phyloP scores from a whole-genome alignment of 2,888 invertebrate species.

The Tetragnatha montana region DNA sequence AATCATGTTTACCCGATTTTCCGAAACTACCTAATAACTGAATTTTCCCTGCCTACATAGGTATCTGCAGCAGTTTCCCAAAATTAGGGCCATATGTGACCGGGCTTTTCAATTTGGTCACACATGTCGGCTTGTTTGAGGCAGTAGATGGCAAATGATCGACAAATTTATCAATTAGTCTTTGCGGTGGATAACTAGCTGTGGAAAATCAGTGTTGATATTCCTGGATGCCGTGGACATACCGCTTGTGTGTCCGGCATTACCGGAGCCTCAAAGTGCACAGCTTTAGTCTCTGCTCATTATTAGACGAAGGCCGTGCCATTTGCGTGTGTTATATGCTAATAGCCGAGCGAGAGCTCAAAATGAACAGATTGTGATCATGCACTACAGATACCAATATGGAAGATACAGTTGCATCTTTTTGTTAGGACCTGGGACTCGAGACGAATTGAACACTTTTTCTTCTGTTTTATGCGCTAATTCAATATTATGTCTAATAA shows the following conservation, averaged over 20 bases:
- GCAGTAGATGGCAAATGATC: not conserved
- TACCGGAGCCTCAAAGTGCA: not conserved
- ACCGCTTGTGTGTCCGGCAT: not conserved
- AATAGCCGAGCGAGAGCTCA: not conserved
- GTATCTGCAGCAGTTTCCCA: not conserved
- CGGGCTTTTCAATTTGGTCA: not conserved
- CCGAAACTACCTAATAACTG: no score
- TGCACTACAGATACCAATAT: not conserved
- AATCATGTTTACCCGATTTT: no score
- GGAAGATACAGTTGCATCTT: not conserved
- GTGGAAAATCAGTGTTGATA: conserved; percentile 19
- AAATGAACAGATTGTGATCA: not conserved
- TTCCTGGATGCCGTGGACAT: not conserved
- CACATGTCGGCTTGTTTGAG: not conserved
- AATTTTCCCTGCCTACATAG: not conserved
- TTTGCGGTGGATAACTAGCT: conserved; percentile 8
- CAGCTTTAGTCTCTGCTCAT: not conserved
- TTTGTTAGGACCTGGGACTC: not conserved
- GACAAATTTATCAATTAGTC: conserved; percentile 25
- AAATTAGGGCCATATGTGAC: not conserved
- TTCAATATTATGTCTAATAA: no score
- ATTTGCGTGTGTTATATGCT: not conserved
- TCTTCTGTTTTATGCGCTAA: no score
- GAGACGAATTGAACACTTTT: no score
- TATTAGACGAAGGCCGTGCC: not conserved